Evolutionary conservation across 2,888 invertebrate species (phyloP).

Genomic region (Brassicogethes aeneus): DNA sequence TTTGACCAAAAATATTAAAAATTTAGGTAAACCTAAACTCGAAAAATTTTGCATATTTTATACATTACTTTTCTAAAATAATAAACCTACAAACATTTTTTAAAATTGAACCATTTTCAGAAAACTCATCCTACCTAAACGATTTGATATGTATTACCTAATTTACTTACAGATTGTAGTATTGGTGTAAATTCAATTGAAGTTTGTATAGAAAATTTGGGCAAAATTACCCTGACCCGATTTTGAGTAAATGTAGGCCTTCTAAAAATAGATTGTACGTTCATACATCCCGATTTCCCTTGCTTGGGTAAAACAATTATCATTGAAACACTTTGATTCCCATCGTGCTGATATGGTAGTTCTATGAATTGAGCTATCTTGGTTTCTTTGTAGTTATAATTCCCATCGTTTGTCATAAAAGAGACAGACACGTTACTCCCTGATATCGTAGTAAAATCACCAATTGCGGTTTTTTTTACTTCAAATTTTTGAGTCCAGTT

Average conservation of each 20-base stretch:
- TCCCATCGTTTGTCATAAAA: not conserved
- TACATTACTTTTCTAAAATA: no score
- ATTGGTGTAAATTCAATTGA: not conserved
- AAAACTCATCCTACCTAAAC: no score
- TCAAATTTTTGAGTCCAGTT: not conserved
- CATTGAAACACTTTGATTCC: not conserved
- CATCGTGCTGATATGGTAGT: not conserved
- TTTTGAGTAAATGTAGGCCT: not conserved
- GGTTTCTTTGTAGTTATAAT: not conserved
- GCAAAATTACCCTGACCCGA: not conserved
- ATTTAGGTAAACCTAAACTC: no score
- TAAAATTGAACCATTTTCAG: no score
- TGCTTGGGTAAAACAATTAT: not conserved
- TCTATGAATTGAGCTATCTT: not conserved
- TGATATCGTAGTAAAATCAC: no score
- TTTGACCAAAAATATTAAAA: no score
- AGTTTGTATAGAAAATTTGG: not conserved
- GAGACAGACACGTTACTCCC: not conserved
- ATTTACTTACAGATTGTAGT: no score
- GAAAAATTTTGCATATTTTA: no score
- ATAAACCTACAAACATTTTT: no score
- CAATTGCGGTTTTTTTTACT: no score
- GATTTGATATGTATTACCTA: not conserved
- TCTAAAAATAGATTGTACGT: not conserved
- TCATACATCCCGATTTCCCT: not conserved